phyloP scores from a whole-genome alignment of 2,113 vertebrate species.

The Toxotes chatareus region DNA sequence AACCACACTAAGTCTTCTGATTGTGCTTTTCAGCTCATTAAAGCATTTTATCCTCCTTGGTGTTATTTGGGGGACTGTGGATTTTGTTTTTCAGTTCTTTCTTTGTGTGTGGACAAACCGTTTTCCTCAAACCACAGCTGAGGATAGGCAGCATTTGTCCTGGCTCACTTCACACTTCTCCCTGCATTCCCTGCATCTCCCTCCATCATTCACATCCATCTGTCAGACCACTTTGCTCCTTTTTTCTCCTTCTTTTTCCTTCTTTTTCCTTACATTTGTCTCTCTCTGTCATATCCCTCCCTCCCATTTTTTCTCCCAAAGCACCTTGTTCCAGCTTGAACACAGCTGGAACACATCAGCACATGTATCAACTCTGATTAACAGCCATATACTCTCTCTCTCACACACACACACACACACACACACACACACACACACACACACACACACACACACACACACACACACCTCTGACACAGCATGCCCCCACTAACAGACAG shows the following conservation, averaged over 20 bases:
- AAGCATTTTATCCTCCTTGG: not conserved
- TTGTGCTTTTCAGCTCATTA: slow-evolving; percentile 11
- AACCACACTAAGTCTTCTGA: not conserved
- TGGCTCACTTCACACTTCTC: slow-evolving; percentile 10
- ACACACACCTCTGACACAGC: not conserved
- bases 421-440: not conserved
- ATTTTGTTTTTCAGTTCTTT: not conserved
- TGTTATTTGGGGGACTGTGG: not conserved
- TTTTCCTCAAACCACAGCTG: slow-evolving; percentile 40
- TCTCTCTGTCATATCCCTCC: not conserved
- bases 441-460: not conserved
- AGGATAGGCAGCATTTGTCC: not conserved
- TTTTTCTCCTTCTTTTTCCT: not conserved
- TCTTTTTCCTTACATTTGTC: slow-evolving; percentile 11
- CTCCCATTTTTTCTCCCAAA: not conserved
- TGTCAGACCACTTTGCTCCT: not conserved
- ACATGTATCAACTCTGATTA: slow-evolving; percentile 21
- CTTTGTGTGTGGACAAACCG: slow-evolving; percentile 12
- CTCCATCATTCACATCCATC: slow-evolving; percentile 21
- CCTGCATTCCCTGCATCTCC: slow-evolving; percentile 5
- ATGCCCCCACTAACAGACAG: slow-evolving; percentile 5
- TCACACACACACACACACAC: not conserved
- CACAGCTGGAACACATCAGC: slow-evolving; percentile 68
- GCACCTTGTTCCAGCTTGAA: slow-evolving; percentile 9
- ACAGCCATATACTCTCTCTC: not conserved